phyloP scores from a whole-genome alignment of 1,140 invertebrate species.

The Trinorchestia longiramus region DNA sequence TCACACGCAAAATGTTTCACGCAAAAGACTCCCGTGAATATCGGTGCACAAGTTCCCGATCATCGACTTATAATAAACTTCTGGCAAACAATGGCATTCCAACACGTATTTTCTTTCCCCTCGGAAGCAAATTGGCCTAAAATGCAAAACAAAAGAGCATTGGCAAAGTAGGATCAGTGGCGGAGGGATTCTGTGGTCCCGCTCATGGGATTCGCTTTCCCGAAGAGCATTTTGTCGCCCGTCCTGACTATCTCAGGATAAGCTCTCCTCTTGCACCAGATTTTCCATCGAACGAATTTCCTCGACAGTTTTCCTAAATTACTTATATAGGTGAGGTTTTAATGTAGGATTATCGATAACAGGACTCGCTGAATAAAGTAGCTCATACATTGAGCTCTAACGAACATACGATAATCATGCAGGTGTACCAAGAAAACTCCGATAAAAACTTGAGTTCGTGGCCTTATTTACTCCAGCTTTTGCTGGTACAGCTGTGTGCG shows the following conservation, averaged over 20 bases:
- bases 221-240: constrained; percentile 47
- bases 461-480: constrained; percentile 1
- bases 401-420: neutral
- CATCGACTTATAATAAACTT: constrained; percentile 54
- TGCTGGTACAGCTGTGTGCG: neutral
- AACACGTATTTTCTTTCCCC: constrained; percentile 55
- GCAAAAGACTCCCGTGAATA: neutral
- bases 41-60: constrained; percentile 50
- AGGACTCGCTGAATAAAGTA: neutral
- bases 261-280: constrained; percentile 50
- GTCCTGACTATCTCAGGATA: constrained; percentile 17
- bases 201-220: constrained; percentile 52
- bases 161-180: constrained; percentile 52
- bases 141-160: constrained; percentile 54
- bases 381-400: neutral
- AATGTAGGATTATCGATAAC: constrained; percentile 41
- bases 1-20: constrained; percentile 10
- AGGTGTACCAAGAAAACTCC: neutral
- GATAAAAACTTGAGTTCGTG: neutral
- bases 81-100: constrained; percentile 52
- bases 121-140: constrained; percentile 52
- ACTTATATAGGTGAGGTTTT: neutral
- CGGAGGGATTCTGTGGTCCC: constrained; percentile 42
- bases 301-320: neutral
- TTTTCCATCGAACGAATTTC: constrained; percentile 20